These are phyloP conservation scores for Sitta carolinensis DNA, from an alignment of 2,797 vertebrate species.

Conservation along the genomic window DNA sequence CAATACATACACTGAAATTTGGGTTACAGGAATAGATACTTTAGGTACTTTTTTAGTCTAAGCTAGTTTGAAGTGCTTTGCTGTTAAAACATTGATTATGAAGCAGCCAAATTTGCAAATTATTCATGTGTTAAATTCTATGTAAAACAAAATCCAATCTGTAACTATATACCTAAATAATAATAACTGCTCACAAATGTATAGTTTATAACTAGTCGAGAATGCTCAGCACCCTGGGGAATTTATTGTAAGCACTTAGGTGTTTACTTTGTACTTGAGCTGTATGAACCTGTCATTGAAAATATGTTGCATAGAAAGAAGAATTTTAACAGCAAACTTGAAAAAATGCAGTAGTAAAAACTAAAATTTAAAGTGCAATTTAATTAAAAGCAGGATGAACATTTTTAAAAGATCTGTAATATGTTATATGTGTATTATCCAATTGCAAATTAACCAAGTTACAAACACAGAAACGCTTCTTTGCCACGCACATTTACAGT, in stretches of 20 bases:
- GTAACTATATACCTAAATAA: background rate
- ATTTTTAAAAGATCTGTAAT: background rate
- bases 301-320: background rate
- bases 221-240: background rate
- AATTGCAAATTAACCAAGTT: background rate
- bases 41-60: background rate
- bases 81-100: background rate
- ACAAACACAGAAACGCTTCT: background rate
- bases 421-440: background rate
- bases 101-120: background rate
- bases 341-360: background rate
- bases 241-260: background rate
- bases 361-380: background rate
- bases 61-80: background rate
- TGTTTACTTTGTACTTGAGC: background rate
- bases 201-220: background rate
- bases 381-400: background rate
- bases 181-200: background rate
- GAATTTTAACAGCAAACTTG: background rate
- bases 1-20: background rate
- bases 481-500: background rate
- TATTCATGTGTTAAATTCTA: background rate
- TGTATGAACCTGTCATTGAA: background rate
- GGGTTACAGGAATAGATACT: background rate
- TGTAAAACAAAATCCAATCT: background rate